phyloP scores from a whole-genome alignment of 2,113 vertebrate species.

The Spheniscus mendiculus region DNA sequence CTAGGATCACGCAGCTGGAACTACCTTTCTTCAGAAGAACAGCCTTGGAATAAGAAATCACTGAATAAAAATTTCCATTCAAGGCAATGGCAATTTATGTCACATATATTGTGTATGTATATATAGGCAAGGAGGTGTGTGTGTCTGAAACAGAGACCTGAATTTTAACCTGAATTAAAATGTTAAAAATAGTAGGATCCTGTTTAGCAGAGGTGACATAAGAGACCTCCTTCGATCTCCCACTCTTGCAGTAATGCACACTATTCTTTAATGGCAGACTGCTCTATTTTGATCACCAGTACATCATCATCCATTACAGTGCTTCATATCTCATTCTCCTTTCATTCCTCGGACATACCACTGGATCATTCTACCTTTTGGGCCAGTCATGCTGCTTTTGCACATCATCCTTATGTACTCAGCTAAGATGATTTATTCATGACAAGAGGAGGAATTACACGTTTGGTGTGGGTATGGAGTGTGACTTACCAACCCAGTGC shows the following conservation, averaged over 20 bases:
- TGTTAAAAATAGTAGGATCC: conserved; percentile 14
- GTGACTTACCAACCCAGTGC: not conserved
- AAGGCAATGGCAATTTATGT: not conserved
- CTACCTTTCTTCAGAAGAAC: not conserved
- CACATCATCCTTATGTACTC: not conserved
- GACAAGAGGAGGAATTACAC: not conserved
- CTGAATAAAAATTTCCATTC: not conserved
- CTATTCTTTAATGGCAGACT: not conserved
- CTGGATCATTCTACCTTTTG: not conserved
- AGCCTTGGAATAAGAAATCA: not conserved
- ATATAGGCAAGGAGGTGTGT: not conserved
- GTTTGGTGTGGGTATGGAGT: not conserved
- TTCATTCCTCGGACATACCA: not conserved
- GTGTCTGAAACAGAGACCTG: conserved; percentile 3
- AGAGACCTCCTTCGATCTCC: not conserved
- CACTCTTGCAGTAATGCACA: not conserved
- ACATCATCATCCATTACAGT: not conserved
- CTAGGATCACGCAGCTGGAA: not conserved
- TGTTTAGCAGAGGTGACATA: conserved; percentile 1
- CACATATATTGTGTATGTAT: not conserved
- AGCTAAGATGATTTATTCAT: not conserved
- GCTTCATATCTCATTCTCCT: not conserved
- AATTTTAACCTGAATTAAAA: conserved; percentile 50
- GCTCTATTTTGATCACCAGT: not conserved
- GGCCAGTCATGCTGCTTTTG: not conserved